phyloP scores from a whole-genome alignment of 1,140 invertebrate species.

The Whitmania pigra region DNA sequence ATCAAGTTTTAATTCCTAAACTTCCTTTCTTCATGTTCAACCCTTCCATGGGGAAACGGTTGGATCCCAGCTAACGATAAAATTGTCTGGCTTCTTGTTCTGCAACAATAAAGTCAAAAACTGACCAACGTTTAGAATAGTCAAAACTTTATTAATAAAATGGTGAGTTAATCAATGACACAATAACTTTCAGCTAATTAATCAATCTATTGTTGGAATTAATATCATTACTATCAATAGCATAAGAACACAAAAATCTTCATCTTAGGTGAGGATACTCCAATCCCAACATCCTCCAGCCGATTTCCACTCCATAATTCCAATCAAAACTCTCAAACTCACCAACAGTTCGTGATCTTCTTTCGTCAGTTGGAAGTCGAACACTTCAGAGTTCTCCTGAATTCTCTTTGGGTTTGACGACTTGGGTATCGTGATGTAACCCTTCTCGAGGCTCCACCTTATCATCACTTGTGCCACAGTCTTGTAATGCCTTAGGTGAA shows the following conservation, averaged over 20 bases:
- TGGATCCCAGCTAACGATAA: slow-evolving; percentile 5
- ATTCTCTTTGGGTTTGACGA: slow-evolving; percentile 27
- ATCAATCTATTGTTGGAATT: neutral
- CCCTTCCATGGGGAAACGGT: slow-evolving; percentile 7
- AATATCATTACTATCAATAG: neutral
- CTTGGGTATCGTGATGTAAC: slow-evolving; percentile 32
- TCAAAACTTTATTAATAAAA: neutral
- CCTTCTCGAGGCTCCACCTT: slow-evolving; percentile 30
- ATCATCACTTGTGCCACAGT: slow-evolving; percentile 29
- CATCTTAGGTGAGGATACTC: too few species aligned
- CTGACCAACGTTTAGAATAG: too few species aligned
- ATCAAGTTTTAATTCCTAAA: too few species aligned
- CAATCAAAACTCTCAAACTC: too few species aligned
- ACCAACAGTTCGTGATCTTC: slow-evolving; percentile 26
- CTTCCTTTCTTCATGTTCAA: neutral
- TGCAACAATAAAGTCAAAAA: neutral
- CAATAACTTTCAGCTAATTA: neutral
- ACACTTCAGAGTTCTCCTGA: slow-evolving; percentile 29
- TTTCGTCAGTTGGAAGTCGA: slow-evolving; percentile 28
- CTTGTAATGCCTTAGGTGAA: slow-evolving; percentile 26
- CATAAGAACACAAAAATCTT: too few species aligned
- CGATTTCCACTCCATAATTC: neutral
- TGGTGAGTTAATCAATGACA: too few species aligned
- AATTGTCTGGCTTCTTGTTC: slow-evolving; percentile 6
- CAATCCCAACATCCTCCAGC: neutral